Percentiles rank a stretch among this genome's conserved stretches.
These are phyloP conservation scores for Aphelenchoides bicaudatus DNA, from an alignment of 2,888 invertebrate species.

Conservation along the genomic window DNA sequence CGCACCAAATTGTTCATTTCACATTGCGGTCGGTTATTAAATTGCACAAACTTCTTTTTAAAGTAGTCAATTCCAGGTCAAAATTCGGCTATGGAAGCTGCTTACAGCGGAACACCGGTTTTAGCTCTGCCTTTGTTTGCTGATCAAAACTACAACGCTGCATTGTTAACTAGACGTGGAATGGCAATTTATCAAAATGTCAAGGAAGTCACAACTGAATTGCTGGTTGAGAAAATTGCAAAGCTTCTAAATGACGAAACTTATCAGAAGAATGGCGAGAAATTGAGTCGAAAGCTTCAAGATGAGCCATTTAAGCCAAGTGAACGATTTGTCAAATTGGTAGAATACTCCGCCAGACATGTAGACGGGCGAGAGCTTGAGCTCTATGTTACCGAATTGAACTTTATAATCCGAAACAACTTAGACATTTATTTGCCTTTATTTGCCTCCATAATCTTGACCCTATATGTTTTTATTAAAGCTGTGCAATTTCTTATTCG, in stretches of 20 bases:
- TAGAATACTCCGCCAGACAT: conserved; percentile 15
- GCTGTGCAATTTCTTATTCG: not conserved
- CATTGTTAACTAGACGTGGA: not conserved
- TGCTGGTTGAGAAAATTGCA: conserved; percentile 8
- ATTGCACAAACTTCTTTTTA: not conserved
- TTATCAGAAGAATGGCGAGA: not conserved
- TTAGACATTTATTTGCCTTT: conserved; percentile 17
- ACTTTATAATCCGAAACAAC: conserved; percentile 9
- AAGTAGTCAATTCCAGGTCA: not conserved
- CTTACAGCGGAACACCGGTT: conserved; percentile 2
- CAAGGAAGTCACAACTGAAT: conserved; percentile 3
- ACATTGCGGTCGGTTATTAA: conserved; percentile 13
- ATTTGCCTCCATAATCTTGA: not conserved
- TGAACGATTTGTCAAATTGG: conserved; percentile 6
- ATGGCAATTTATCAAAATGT: conserved; percentile 12
- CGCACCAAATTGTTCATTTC: conserved; percentile 18
- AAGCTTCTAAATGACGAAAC: not conserved
- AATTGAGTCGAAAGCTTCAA: not conserved
- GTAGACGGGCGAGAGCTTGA: conserved; percentile 8
- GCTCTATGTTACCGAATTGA: conserved; percentile 7
- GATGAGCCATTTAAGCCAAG: conserved; percentile 18
- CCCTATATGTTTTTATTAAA: not conserved
- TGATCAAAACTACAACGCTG: conserved; percentile 20
- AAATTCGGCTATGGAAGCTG: not conserved
- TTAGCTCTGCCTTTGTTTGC: conserved; percentile 17